A percentile compares a stretch with the other conserved stretches of the same genome.
phyloP scores from a whole-genome alignment of 2,888 invertebrate species.

The Cheilosia scutellata region DNA sequence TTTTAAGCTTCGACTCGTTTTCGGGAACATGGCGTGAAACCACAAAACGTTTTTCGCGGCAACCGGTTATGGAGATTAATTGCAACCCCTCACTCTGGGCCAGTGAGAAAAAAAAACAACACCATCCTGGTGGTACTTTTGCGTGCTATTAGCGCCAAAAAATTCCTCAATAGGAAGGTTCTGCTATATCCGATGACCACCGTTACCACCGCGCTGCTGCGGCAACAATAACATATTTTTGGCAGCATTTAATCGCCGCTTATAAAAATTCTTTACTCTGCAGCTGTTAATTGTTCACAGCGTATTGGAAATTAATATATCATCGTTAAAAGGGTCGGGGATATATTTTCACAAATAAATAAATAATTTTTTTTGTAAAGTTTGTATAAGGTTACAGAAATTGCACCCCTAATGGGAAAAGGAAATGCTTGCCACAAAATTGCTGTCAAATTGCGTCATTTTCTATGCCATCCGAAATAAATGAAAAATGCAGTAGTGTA shows the following conservation, averaged over 20 bases:
- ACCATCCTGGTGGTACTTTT: constrained; percentile 46
- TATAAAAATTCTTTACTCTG: constrained; percentile 42
- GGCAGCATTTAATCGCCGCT: constrained; percentile 71
- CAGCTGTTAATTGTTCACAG: constrained; percentile 58
- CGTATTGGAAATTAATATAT: constrained; percentile 36
- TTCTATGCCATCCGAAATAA: no score
- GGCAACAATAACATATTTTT: constrained; percentile 70
- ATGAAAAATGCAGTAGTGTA: no score
- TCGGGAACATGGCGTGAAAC: constrained; percentile 75
- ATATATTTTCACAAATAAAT: no score
- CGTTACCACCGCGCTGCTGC: constrained; percentile 50
- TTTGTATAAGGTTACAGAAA: no score
- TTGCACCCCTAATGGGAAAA: no score
- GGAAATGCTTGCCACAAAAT: no score
- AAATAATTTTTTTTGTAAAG: no score
- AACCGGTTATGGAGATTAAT: constrained; percentile 75
- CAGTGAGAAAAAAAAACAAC: constrained; percentile 23
- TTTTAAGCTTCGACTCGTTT: constrained; percentile 62
- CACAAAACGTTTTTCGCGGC: constrained; percentile 76
- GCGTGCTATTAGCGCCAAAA: constrained; percentile 66
- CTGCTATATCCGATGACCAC: constrained; percentile 33
- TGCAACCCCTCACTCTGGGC: constrained; percentile 49
- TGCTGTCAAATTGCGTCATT: no score
- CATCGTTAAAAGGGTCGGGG: background rate
- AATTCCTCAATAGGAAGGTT: constrained; percentile 47